Evolutionary conservation across 2,888 invertebrate species (phyloP).

Genomic region (Mimas tiliae): DNA sequence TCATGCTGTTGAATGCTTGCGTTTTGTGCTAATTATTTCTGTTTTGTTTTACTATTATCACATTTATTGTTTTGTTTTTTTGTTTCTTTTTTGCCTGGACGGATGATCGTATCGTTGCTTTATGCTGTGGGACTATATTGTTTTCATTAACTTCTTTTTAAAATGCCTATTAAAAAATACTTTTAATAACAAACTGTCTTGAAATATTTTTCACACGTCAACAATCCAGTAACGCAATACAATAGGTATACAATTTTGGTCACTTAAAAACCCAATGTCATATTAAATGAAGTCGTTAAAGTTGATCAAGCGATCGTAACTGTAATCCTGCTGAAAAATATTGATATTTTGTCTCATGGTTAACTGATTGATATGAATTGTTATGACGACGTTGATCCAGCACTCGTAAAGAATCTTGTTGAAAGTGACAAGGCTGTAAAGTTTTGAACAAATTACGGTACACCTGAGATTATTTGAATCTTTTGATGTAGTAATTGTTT

Average conservation of each 20-base stretch:
- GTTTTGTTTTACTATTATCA: slow-evolving; percentile 12
- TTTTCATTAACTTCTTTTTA: no score
- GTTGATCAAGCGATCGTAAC: slow-evolving; percentile 8
- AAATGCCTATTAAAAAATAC: neutral
- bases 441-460: neutral
- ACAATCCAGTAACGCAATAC: neutral
- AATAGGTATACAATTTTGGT: neutral
- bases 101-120: neutral
- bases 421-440: neutral
- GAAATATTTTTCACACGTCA: neutral
- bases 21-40: slow-evolving; percentile 15
- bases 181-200: neutral
- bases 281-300: slow-evolving; percentile 26
- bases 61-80: slow-evolving; percentile 11
- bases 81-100: neutral
- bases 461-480: no score
- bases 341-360: slow-evolving; percentile 33
- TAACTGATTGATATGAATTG: slow-evolving; percentile 34
- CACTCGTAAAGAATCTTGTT: slow-evolving; percentile 22
- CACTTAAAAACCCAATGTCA: neutral
- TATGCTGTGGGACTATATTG: neutral
- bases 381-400: slow-evolving; percentile 39
- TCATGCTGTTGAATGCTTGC: slow-evolving; percentile 1
- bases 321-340: slow-evolving; percentile 27
- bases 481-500: no score